These are phyloP conservation scores for Callopanchax toddi DNA, from an alignment of 2,113 vertebrate genomes.

Conservation along the genomic window DNA sequence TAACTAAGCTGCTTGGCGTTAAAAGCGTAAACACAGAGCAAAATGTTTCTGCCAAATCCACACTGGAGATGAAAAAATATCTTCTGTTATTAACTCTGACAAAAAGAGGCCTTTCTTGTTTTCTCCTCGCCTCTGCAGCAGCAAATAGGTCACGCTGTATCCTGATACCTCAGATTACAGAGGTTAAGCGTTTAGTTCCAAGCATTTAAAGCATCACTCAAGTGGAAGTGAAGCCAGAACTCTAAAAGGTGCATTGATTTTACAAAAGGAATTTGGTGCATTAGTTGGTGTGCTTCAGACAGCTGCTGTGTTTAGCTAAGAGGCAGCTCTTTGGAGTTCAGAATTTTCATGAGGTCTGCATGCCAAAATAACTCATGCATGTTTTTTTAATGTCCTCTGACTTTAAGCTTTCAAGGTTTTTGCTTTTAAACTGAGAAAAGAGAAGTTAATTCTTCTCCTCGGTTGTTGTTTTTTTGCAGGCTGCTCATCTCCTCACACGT, in stretches of 20 bases:
- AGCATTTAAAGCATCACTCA: slow-evolving; percentile 34
- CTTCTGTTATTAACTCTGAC: slow-evolving; percentile 11
- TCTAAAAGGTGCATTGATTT: not conserved
- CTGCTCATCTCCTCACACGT: slow-evolving; percentile 9
- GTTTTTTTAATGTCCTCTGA: slow-evolving; percentile 52
- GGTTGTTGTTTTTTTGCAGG: not conserved
- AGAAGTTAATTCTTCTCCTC: not conserved
- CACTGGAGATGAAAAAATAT: not conserved
- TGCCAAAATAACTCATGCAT: slow-evolving; percentile 39
- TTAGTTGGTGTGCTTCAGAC: too few relatives aligned
- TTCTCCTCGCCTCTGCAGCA: slow-evolving; percentile 10
- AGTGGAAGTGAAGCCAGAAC: slow-evolving; percentile 8
- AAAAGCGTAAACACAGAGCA: slow-evolving; percentile 58
- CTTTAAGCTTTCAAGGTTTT: slow-evolving; percentile 24
- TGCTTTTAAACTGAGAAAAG: slow-evolving; percentile 1
- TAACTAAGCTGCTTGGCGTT: slow-evolving; percentile 59
- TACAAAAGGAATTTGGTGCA: not conserved
- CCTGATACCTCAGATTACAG: slow-evolving; percentile 39
- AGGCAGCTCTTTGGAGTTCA: slow-evolving; percentile 19
- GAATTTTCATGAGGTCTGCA: slow-evolving; percentile 45
- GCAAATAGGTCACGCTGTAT: slow-evolving; percentile 20
- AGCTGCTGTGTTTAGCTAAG: not conserved
- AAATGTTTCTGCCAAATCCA: slow-evolving; percentile 52
- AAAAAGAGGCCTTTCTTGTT: slow-evolving; percentile 9
- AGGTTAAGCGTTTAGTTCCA: slow-evolving; percentile 20